phyloP scores from a whole-genome alignment of 2,113 vertebrate genomes.

The Scartelaos histophorus region DNA sequence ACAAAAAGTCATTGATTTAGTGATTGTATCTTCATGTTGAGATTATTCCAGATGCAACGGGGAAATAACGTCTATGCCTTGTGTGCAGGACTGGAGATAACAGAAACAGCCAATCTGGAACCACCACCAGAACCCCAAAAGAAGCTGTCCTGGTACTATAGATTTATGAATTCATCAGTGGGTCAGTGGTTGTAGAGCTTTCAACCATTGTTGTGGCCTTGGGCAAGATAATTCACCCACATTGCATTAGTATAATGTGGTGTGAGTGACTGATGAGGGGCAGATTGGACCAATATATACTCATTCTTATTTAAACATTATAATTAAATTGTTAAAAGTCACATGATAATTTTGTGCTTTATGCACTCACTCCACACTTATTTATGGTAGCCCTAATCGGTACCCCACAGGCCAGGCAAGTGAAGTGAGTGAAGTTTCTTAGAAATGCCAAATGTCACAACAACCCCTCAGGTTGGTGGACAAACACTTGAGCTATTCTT shows the following conservation, averaged over 20 bases:
- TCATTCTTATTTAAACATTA: too few relatives aligned
- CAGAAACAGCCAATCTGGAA: slow-evolving; percentile 27
- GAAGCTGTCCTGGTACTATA: slow-evolving; percentile 61
- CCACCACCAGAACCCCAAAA: slow-evolving; percentile 49
- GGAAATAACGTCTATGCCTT: neutral
- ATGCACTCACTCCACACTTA: too few relatives aligned
- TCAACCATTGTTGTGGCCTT: neutral
- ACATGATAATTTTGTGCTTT: too few relatives aligned
- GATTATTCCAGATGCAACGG: neutral
- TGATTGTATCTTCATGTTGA: neutral
- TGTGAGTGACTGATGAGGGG: neutral
- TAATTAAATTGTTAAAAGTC: too few relatives aligned
- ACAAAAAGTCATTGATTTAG: neutral
- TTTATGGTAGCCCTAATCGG: too few relatives aligned
- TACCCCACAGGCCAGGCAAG: too few relatives aligned
- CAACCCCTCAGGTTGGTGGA: too few relatives aligned
- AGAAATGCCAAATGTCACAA: too few relatives aligned
- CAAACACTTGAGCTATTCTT: too few relatives aligned
- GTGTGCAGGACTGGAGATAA: slow-evolving; percentile 49
- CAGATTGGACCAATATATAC: neutral
- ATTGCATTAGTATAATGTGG: neutral
- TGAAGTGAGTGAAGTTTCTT: too few relatives aligned
- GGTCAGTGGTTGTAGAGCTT: neutral
- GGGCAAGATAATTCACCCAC: neutral
- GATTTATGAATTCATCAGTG: neutral